Base-by-base conservation (phyloP, 2,797 vertebrate species). In the Platyrinchus mystaceus region DNA sequence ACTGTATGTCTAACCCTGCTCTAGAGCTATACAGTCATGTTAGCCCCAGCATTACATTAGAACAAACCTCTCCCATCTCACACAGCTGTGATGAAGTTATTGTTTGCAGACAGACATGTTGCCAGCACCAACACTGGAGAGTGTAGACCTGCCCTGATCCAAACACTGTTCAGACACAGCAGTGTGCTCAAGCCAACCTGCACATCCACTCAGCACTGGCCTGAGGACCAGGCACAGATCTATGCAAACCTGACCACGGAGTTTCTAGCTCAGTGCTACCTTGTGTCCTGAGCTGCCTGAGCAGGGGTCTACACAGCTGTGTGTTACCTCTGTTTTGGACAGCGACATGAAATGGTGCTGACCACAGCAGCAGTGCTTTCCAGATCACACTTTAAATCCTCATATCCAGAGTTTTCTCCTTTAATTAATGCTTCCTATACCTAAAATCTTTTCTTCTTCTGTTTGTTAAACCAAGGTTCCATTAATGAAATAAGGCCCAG, bases 31-130 rank as follows among this genome's bases (percentile, higher is more conserved):
- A 26, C 12, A 30, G 24, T 22, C 10, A 1, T 1, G 5, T 19
- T 13, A 59, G 27, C 56, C 56, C 44, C 32, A 43, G 20, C 39
- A 22, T 18, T 5, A 7, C 8, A 2, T 30, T 0, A 10, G 4
- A 69, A 37, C 2, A 77, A 30, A 46, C 4, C 53, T 47, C 20
- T n/a, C 12, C 22, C 11, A 49, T 14, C 41, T 47, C 70, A 14
- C 70, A 34, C 16, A 58, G 18, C 43, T 68, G 34, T 27, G 20
- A 15, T 39, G 44, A 23, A 37, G 10, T 2, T 28, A 4, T 1
- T 9, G 27, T 52, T 43, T 71, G 34, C 73, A 83, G 63, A 34
- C 36, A 68, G 41, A 36, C 1, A 0, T 5, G 52, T 22, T 67
- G 62, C 37, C 75, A 64, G 74, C 37, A 64, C 32, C 58, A 30